Conservation (phyloP, 2,113 vertebrate genomes). For the human region DNA sequence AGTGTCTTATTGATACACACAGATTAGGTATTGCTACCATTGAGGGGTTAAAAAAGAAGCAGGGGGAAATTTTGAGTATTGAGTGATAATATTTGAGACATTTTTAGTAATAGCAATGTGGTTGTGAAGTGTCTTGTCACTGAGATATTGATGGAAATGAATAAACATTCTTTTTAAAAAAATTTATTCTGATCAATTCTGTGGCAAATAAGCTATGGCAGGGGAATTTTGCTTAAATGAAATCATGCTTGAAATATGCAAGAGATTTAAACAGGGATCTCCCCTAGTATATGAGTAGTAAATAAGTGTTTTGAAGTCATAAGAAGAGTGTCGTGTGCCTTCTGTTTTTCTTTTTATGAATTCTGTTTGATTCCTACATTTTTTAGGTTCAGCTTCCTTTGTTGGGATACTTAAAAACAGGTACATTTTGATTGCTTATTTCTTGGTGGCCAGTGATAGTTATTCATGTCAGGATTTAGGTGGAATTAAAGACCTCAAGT, state of each 20-base stretch:
- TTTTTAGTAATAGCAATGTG: not conserved
- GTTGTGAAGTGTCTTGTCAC: not conserved
- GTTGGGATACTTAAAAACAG: not conserved
- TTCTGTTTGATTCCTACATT: not conserved
- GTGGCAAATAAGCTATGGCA: not conserved
- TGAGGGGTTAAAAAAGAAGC: not conserved
- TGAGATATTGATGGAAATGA: not conserved
- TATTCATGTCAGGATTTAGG: not conserved
- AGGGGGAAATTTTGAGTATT: not conserved
- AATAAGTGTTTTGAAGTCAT: not conserved
- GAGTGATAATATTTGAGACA: not conserved
- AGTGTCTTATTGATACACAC: not conserved
- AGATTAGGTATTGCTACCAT: not conserved
- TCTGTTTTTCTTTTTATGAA: not conserved
- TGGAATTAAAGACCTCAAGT: not conserved
- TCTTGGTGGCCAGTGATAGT: not conserved
- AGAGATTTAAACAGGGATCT: not conserved
- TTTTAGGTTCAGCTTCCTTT: not conserved
- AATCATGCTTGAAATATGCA: not conserved
- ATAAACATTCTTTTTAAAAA: not conserved
- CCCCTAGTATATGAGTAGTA: not conserved
- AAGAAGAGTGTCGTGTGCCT: not conserved
- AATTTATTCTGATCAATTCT: not conserved
- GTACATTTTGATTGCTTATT: not conserved
- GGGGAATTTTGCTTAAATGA: not conserved